phyloP scores from a whole-genome alignment of 2,113 vertebrate species.

The Macquaria ambigua region DNA sequence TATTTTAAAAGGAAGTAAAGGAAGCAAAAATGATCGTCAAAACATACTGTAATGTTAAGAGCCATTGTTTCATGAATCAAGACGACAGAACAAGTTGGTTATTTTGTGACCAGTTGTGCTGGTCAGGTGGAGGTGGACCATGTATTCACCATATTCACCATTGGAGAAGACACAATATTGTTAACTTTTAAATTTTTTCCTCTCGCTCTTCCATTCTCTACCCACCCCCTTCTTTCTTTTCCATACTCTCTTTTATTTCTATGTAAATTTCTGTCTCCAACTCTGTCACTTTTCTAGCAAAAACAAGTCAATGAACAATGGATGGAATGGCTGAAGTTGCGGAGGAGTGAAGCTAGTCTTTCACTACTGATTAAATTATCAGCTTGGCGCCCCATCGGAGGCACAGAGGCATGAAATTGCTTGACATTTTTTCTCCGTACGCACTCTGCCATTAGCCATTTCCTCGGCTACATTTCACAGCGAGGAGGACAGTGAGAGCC shows the following conservation, averaged over 20 bases:
- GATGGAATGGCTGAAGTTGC: conserved; percentile 45
- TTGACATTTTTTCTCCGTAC: conserved; percentile 70
- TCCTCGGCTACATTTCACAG: conserved; percentile 71
- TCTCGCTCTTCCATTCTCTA: not conserved
- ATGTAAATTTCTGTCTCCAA: conserved; percentile 1
- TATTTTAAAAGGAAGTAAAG: not conserved
- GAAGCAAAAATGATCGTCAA: not conserved
- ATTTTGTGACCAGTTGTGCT: not conserved
- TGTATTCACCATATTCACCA: not conserved
- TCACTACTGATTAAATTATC: conserved; percentile 78
- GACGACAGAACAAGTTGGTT: not conserved
- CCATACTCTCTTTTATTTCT: conserved; percentile 1
- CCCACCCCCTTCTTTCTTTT: not conserved
- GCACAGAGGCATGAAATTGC: conserved; percentile 81
- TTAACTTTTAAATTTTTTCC: not conserved
- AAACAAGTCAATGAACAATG: conserved; percentile 58
- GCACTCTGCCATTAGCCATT: conserved; percentile 71
- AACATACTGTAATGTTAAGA: not conserved
- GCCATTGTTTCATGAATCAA: not conserved
- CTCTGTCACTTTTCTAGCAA: conserved; percentile 2
- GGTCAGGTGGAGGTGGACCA: not conserved
- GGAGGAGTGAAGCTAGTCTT: conserved; percentile 67
- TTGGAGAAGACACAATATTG: not conserved
- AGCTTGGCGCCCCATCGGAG: conserved; percentile 69
- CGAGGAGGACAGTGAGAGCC: conserved; percentile 47